Evolutionary conservation across 2,797 vertebrate genomes (phyloP).

Genomic region (Sebastes itinus): DNA sequence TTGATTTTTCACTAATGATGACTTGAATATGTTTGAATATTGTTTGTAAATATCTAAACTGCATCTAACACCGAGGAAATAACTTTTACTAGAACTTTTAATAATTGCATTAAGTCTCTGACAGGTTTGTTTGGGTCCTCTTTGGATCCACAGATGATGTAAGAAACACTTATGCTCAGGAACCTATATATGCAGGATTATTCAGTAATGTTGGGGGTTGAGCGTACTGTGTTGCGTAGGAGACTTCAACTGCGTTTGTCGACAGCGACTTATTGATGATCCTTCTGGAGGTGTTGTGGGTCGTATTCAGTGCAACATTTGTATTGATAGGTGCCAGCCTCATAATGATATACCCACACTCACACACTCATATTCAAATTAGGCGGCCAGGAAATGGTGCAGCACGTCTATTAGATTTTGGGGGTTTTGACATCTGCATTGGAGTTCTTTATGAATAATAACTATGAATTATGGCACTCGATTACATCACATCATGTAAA

Average conservation of each 20-base stretch:
- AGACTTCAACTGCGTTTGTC: slow-evolving; percentile 21
- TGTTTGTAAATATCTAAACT: slow-evolving; percentile 42
- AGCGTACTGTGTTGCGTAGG: slow-evolving; percentile 16
- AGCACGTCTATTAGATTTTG: slow-evolving; percentile 7
- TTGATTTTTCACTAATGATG: slow-evolving; percentile 54
- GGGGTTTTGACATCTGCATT: background rate
- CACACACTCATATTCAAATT: slow-evolving; percentile 44
- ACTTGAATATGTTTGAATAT: slow-evolving; percentile 42
- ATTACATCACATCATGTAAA: slow-evolving; percentile 20
- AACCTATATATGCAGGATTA: slow-evolving; percentile 19
- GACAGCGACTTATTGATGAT: slow-evolving; percentile 35
- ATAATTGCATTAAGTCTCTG: slow-evolving; percentile 25
- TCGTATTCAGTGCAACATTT: slow-evolving; percentile 7
- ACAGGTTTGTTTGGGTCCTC: slow-evolving; percentile 17
- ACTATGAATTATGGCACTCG: background rate
- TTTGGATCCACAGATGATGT: slow-evolving; percentile 3
- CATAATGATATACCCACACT: slow-evolving; percentile 36
- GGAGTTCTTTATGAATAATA: slow-evolving; percentile 10
- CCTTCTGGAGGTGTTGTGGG: slow-evolving; percentile 23
- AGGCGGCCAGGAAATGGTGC: background rate
- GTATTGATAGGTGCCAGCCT: slow-evolving; percentile 36
- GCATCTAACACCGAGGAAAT: background rate
- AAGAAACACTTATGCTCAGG: background rate
- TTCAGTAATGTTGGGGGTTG: slow-evolving; percentile 9
- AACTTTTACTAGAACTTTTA: slow-evolving; percentile 39